Percentiles rank a stretch among this genome's conserved stretches.
These are phyloP conservation scores for Zalophus californianus DNA, from an alignment of 2,797 vertebrate genomes.

Conservation along the genomic window DNA sequence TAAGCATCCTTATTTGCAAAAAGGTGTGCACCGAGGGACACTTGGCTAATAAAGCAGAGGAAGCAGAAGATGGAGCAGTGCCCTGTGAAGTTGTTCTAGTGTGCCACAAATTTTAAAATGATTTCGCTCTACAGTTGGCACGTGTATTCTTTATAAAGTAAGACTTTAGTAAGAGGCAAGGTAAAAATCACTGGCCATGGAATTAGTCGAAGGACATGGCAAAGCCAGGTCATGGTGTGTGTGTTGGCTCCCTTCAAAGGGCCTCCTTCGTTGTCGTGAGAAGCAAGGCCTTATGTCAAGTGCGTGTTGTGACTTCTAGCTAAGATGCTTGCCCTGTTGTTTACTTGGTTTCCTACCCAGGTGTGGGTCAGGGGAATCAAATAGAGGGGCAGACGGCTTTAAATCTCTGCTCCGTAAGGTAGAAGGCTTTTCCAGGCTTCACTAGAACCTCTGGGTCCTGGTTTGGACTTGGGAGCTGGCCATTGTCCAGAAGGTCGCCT, in stretches of 20 bases:
- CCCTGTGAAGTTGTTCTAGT: rapidly evolving
- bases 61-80: rapidly evolving
- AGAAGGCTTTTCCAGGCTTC: neutral
- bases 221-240: neutral
- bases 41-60: neutral
- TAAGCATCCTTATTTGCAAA: neutral
- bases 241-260: neutral
- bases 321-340: neutral
- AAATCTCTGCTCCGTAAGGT: rapidly evolving
- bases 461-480: rapidly evolving
- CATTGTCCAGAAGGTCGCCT: rapidly evolving
- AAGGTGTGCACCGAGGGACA: rapidly evolving
- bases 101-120: rapidly evolving
- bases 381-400: neutral
- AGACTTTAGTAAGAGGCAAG: rapidly evolving
- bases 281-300: rapidly evolving
- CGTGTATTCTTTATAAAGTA: rapidly evolving
- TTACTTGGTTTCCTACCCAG: neutral
- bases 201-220: rapidly evolving
- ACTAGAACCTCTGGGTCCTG: rapidly evolving
- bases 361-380: rapidly evolving
- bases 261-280: rapidly evolving
- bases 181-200: rapidly evolving
- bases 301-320: rapidly evolving
- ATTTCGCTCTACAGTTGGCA: rapidly evolving